phyloP scores from a whole-genome alignment of 2,888 invertebrate genomes.

The Tyria jacobaeae region DNA sequence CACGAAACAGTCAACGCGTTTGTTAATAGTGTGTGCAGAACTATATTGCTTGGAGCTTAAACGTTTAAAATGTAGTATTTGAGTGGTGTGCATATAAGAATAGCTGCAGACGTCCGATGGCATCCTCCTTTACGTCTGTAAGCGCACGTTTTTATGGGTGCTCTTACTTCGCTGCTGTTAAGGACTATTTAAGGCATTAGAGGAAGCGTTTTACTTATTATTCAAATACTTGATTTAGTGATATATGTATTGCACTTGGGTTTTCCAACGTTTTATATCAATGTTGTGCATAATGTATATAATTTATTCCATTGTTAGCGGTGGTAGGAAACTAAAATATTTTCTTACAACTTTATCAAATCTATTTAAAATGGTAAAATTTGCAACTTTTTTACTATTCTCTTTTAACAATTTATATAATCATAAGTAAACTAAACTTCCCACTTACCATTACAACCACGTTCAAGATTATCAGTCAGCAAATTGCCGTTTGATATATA shows the following conservation, averaged over 20 bases:
- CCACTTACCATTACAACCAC: constrained; percentile 2
- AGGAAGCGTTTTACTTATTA: constrained; percentile 47
- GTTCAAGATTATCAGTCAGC: constrained; percentile 1
- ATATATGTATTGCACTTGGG: no score
- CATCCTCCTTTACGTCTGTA: constrained; percentile 78
- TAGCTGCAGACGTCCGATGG: constrained; percentile 57
- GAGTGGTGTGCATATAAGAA: constrained; percentile 64
- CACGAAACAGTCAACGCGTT: background rate
- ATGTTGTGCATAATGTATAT: no score
- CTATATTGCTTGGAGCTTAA: constrained; percentile 21
- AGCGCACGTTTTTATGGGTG: constrained; percentile 78
- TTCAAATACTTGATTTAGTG: background rate
- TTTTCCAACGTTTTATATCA: no score
- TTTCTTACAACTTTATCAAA: no score
- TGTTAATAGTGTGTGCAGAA: constrained; percentile 17
- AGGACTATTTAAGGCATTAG: constrained; percentile 28
- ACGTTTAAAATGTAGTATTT: constrained; percentile 60
- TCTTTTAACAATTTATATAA: background rate
- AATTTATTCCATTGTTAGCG: no score
- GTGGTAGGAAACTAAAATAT: no score
- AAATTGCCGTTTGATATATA: constrained; percentile 8
- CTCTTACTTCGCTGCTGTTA: constrained; percentile 65
- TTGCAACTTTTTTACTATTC: no score
- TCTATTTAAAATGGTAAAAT: no score
- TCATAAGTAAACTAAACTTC: background rate